A percentile compares a stretch with the other conserved stretches of the same genome.
Evolutionary conservation across 2,797 vertebrate species (phyloP).

Genomic region (Mycteria americana): DNA sequence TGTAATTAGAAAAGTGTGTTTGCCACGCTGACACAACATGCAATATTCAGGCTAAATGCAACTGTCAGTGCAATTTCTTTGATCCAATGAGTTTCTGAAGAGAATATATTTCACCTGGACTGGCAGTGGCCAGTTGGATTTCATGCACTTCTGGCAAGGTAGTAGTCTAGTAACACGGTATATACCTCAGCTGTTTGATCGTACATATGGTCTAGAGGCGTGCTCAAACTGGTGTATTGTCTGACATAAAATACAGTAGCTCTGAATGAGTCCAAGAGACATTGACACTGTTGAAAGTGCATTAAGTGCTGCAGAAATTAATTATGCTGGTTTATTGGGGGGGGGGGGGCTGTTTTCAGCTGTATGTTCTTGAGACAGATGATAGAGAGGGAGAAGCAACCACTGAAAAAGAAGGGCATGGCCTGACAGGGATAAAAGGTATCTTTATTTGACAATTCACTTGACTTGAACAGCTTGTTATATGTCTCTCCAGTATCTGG

Average conservation of each 20-base stretch:
- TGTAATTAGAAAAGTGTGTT: neutral
- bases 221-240: neutral
- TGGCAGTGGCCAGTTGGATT: neutral
- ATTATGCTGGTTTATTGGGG: neutral
- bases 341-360: neutral
- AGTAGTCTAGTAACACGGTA: too few relatives aligned
- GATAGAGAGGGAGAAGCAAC: neutral
- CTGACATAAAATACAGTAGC: neutral
- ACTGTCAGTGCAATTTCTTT: neutral
- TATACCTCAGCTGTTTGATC: neutral
- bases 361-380: neutral
- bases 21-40: too few relatives aligned
- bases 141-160: neutral
- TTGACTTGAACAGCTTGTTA: neutral
- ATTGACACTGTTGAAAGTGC: neutral
- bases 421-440: neutral
- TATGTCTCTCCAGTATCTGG: neutral
- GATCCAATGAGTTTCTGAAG: neutral
- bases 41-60: neutral
- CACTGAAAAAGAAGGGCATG: neutral
- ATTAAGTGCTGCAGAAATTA: neutral
- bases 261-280: neutral
- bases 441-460: neutral
- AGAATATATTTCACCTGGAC: neutral
- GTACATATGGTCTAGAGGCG: neutral